Percentiles rank a stretch among this genome's conserved stretches.
These are phyloP conservation scores for Daphoenositta chrysoptera DNA, from an alignment of 2,113 vertebrate species.

Conservation along the genomic window DNA sequence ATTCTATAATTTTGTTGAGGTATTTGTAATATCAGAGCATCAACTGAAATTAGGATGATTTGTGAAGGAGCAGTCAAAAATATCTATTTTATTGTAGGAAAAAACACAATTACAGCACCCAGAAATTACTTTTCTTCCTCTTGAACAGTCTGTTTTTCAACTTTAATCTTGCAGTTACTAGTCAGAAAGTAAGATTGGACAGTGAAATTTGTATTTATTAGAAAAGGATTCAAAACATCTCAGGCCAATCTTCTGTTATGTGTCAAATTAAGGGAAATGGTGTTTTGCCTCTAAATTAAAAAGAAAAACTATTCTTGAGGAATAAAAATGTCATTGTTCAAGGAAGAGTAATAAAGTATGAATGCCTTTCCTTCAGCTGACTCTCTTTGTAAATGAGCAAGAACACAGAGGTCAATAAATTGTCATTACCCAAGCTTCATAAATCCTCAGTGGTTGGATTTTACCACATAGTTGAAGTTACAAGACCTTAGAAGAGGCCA, in stretches of 20 bases:
- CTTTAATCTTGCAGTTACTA: neutral
- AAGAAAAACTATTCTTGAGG: neutral
- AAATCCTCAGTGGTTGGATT: slow-evolving; percentile 2
- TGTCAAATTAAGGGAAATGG: neutral
- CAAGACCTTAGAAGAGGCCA: neutral
- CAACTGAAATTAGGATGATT: neutral
- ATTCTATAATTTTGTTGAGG: neutral
- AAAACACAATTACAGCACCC: neutral
- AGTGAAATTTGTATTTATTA: neutral
- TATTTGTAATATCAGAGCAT: neutral
- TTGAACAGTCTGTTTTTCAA: neutral
- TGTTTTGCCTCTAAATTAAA: slow-evolving; percentile 1
- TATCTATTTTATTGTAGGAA: neutral
- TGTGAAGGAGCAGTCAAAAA: neutral
- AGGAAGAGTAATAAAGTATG: slow-evolving; percentile 35
- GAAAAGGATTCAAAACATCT: neutral
- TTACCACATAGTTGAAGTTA: neutral
- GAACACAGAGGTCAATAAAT: slow-evolving; percentile 17
- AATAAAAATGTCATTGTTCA: slow-evolving; percentile 20
- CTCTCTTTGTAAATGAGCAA: slow-evolving; percentile 19
- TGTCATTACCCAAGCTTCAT: neutral
- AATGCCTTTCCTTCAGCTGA: neutral
- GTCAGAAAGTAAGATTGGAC: neutral
- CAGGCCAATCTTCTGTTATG: neutral
- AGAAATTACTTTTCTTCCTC: neutral